Evolutionary conservation across 2,797 vertebrate genomes (phyloP).

Genomic region (Urocyon cinereoargenteus): DNA sequence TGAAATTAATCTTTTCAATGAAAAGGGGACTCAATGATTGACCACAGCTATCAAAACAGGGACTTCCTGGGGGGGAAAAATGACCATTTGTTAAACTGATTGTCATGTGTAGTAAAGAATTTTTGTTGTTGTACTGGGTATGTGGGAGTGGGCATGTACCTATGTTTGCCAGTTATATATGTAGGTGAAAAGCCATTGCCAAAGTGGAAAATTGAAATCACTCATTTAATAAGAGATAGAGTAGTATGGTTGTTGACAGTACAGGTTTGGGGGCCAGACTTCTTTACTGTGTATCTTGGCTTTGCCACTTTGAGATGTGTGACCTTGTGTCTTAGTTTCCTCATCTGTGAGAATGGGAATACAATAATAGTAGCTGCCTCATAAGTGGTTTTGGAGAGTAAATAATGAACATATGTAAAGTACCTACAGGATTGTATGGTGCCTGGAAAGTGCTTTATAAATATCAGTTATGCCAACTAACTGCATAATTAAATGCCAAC

Average conservation of each 20-base stretch:
- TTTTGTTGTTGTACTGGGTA: neutral
- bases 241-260: neutral
- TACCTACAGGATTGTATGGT: neutral
- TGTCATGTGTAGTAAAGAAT: neutral
- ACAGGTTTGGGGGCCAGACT: neutral
- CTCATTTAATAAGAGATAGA: neutral
- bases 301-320: neutral
- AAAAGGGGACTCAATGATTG: slow-evolving; percentile 35
- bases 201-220: neutral
- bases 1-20: slow-evolving; percentile 68
- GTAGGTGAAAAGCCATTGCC: neutral
- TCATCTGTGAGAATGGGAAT: neutral
- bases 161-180: neutral
- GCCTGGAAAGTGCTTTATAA: neutral
- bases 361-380: neutral
- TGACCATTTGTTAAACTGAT: slow-evolving; percentile 16
- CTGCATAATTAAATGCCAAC: neutral
- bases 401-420: neutral
- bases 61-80: slow-evolving; percentile 13
- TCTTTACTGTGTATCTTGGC: neutral
- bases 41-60: slow-evolving; percentile 48
- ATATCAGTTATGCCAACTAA: neutral
- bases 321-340: neutral
- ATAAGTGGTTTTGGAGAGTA: neutral
- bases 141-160: neutral